Evolutionary conservation across 2,797 vertebrate species (phyloP), one percentile per base, ranked within the genome.

Genomic region (Lacerta bilineata): DNA sequence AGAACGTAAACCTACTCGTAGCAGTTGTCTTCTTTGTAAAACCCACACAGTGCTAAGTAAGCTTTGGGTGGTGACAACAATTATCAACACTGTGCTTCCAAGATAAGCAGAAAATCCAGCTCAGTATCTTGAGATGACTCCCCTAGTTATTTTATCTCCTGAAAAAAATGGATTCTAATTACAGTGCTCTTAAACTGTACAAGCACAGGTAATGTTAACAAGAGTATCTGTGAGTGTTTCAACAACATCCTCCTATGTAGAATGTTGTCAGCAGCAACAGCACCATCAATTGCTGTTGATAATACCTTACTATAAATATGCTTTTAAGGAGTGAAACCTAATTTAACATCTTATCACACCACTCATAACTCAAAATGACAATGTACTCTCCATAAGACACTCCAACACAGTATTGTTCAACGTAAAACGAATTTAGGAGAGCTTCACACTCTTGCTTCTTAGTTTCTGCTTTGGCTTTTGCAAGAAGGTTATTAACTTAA

Each of bases 331-430:
- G 75, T 78, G 64, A 46, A 86, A 69, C n/a, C 46, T 46, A 18
- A 64, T 77, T 43, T n/a, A 68, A 46, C 41, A 86, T 86, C 41
- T 86, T 50, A 79, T 86, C 61, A 68, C 41, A 86, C n/a, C 23
- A 79, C 29, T 43, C 75, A 55, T 4, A 69, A 69, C 41, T 79
- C 75, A 86, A 36, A 78, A 79, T 68, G 41, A 55, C 29, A 77
- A 36, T 86, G 61, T 33, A 43, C n/a, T 13, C 11, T 6, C 41
- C 39, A 50, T 29, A 43, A 4, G 13, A 41, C 69, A 75, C 36
- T 33, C 39, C 15, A 41, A 46, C 3, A 25, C 36, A 78, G n/a
- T 33, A 77, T 25, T 78, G 29, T 15, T 66, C 75, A 43, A 9
- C 29, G 50, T 41, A 78, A 4, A 86, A 86, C 36, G 11, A 68